phyloP scores from a whole-genome alignment of 2,888 invertebrate species.

The Augochlorella aurata region DNA sequence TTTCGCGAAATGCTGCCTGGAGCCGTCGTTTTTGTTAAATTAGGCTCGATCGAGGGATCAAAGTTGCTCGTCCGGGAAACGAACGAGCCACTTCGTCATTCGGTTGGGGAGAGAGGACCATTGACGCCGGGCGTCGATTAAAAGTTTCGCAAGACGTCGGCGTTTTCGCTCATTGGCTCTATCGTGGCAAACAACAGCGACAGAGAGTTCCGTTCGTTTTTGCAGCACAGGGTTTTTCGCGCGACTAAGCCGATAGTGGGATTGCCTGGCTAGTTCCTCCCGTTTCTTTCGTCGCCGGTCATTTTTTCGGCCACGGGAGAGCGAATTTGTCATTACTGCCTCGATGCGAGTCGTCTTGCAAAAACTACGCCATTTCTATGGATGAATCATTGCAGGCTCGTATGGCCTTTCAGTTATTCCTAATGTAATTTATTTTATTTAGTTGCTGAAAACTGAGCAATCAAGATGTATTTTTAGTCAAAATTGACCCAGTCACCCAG shows the following conservation, averaged over 20 bases:
- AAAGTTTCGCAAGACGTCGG: conserved; percentile 76
- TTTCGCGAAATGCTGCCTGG: conserved; percentile 38
- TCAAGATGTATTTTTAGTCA: too few relatives aligned
- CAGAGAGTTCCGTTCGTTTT: conserved; percentile 70
- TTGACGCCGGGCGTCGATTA: conserved; percentile 74
- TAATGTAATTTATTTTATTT: too few relatives aligned
- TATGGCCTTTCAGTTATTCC: too few relatives aligned
- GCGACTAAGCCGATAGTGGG: conserved; percentile 60
- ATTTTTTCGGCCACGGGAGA: conserved; percentile 1
- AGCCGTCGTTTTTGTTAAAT: conserved; percentile 41
- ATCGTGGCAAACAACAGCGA: conserved; percentile 73
- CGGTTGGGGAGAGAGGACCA: conserved; percentile 27
- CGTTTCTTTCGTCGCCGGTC: conserved; percentile 21
- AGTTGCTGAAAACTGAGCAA: too few relatives aligned
- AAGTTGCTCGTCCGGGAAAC: conserved; percentile 24
- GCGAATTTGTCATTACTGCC: background rate
- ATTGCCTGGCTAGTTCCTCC: conserved; percentile 47
- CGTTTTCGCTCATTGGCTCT: conserved; percentile 72
- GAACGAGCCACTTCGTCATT: conserved; percentile 32
- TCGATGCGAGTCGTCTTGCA: background rate
- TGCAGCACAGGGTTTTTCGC: conserved; percentile 51
- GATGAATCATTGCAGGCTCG: too few relatives aligned
- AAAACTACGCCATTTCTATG: background rate
- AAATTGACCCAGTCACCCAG: too few relatives aligned
- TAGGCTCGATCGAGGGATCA: conserved; percentile 32